Percentiles rank a stretch among this genome's conserved stretches.
Evolutionary conservation across 1,140 invertebrate species (phyloP).

Genomic region (Steinernema khuongi): DNA sequence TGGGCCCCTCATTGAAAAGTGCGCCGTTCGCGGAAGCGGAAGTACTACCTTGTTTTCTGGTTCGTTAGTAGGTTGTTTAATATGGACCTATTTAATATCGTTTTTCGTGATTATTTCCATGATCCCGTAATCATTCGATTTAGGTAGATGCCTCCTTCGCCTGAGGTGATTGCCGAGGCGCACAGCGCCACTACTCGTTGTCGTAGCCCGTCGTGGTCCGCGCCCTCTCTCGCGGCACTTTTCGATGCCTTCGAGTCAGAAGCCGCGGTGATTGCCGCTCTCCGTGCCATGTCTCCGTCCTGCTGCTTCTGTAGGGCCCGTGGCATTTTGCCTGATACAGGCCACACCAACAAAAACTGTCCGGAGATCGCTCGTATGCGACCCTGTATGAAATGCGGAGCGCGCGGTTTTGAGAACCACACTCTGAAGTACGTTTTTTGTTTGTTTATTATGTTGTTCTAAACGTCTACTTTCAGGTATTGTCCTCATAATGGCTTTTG

Average conservation of each 20-base stretch:
- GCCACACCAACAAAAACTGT: neutral
- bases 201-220: neutral
- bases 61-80: too few relatives aligned
- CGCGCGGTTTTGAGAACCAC: neutral
- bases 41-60: too few relatives aligned
- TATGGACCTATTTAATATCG: too few relatives aligned
- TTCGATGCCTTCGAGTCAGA: too few relatives aligned
- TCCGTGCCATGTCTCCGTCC: neutral
- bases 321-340: neutral
- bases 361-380: neutral
- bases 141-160: too few relatives aligned
- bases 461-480: neutral
- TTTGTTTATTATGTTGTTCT: neutral
- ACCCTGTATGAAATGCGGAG: neutral
- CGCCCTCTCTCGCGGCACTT: neutral
- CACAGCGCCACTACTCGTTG: neutral
- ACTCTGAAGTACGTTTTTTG: neutral
- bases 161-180: too few relatives aligned
- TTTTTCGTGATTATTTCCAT: too few relatives aligned
- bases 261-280: too few relatives aligned
- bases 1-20: too few relatives aligned
- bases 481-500: too few relatives aligned
- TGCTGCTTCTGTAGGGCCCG: neutral
- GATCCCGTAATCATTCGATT: too few relatives aligned
- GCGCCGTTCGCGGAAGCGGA: too few relatives aligned